Base-by-base conservation (phyloP, 2,797 vertebrate species). In the Trachops cirrhosus region DNA sequence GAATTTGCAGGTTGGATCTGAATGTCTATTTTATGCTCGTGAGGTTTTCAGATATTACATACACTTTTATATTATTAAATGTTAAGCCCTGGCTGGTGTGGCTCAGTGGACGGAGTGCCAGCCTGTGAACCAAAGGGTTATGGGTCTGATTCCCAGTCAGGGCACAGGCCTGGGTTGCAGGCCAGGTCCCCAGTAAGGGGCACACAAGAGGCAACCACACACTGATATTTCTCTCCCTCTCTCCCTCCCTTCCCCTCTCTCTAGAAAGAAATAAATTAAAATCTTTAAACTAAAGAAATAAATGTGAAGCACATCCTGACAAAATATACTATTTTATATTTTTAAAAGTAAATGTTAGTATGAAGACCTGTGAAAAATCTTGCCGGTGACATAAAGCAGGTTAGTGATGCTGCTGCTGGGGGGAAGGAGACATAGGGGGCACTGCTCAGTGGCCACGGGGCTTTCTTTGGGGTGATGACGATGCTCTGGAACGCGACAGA, bases 11-110 rank as follows among this genome's bases (percentile, higher is more conserved):
- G 12, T 68, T 91, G 79, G 9, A 34, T 16, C 44, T 83, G 26
- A 89, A 89, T 82, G 21, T 19, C 59, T 67, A 88, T 82, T 91
- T 94, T 71, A 88, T 85, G 12, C 15, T 88, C 6, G 12, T 82
- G 50, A 52, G 26, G 41, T 41, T 92, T 90, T 68, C 67, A 91
- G 59, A 77, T 78, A 82, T 73, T 86, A 24, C 41, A 3, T 34
- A 85, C 85, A 80, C 22, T 52, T 86, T 50, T 15, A 67, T 48
- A 26, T 84, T 50, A 48, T 39, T 68, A 83, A 54, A 57, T 87
- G 54, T 75, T 67, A 94, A 64, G 59, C 59, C 26, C 29, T 32
- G 5, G 5, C 59, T 62, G 26, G 57, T 62, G 26, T 62, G 59
- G 26, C 59, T 62, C 59, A 29, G 59, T 62, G 26, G 29, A 62